Conservation (phyloP, 2,888 invertebrate species). For the Nomada fabriciana region DNA sequence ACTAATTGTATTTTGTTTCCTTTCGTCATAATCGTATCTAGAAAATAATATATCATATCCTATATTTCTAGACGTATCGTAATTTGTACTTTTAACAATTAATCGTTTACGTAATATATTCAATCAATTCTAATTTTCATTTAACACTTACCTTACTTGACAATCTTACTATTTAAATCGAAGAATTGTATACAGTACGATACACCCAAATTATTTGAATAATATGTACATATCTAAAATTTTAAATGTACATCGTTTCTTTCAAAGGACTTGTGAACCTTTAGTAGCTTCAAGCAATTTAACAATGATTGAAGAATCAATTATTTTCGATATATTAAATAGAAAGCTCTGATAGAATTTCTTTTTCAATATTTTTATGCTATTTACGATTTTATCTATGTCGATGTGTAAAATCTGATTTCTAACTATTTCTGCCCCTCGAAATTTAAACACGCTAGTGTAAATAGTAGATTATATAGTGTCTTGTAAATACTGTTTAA, state of each 20-base stretch:
- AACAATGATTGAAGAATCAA: no score
- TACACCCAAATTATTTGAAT: not conserved
- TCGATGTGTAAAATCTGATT: no score
- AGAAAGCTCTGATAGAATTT: no score
- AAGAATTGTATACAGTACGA: constrained; percentile 38
- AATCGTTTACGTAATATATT: constrained; percentile 30
- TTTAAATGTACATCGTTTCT: not conserved
- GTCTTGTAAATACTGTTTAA: no score
- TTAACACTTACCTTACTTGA: constrained; percentile 65
- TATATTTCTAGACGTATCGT: constrained; percentile 21
- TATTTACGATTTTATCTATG: no score
- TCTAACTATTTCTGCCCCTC: no score
- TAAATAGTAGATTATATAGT: no score
- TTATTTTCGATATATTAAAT: no score
- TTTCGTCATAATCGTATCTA: not conserved
- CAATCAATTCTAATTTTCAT: constrained; percentile 42
- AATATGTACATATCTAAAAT: not conserved
- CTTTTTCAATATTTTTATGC: no score
- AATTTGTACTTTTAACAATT: constrained; percentile 44
- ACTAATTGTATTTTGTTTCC: constrained; percentile 3
- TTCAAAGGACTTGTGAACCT: constrained; percentile 21
- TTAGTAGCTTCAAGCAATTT: not conserved
- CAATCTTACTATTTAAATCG: constrained; percentile 31
- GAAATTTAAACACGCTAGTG: no score
- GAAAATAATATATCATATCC: constrained; percentile 17